These are phyloP conservation scores for Argyrosomus regius DNA, from an alignment of 2,797 vertebrate genomes.

Conservation along the genomic window DNA sequence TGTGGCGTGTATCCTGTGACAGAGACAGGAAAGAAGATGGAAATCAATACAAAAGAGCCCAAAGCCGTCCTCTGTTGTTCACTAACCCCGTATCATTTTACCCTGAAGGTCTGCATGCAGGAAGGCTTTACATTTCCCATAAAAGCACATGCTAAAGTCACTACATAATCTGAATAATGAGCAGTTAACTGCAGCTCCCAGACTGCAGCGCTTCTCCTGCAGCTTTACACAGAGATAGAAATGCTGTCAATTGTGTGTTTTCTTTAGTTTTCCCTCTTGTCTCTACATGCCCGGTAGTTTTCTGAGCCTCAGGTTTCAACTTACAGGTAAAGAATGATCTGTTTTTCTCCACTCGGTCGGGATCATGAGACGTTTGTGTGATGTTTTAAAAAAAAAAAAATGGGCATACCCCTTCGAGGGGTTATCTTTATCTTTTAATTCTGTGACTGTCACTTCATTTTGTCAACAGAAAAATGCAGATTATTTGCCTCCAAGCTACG, in stretches of 20 bases:
- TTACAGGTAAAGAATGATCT: conserved; percentile 64
- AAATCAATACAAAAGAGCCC: conserved; percentile 60
- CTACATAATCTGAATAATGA: conserved; percentile 15
- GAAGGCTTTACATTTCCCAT: conserved; percentile 37
- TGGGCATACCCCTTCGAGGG: conserved; percentile 18
- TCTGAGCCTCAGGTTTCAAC: conserved; percentile 63
- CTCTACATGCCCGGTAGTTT: conserved; percentile 66
- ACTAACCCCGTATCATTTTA: conserved; percentile 60
- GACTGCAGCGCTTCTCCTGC: conserved; percentile 10
- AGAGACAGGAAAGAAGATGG: conserved; percentile 37
- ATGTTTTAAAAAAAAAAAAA: not conserved
- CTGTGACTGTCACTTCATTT: not conserved
- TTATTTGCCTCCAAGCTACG: conserved; percentile 16
- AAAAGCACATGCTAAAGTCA: conserved; percentile 32
- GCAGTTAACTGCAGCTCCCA: conserved; percentile 11
- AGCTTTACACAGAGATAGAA: conserved; percentile 25
- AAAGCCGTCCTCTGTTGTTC: conserved; percentile 55
- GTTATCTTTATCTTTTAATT: conserved; percentile 17
- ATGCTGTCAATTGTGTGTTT: conserved; percentile 35
- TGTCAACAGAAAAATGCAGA: conserved; percentile 3
- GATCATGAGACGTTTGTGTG: conserved; percentile 33
- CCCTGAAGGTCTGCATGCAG: conserved; percentile 45
- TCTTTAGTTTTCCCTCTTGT: conserved; percentile 57
- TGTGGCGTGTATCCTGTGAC: conserved; percentile 30
- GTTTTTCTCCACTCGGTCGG: conserved; percentile 32